Evolutionary conservation across 2,797 vertebrate species (phyloP).

Genomic region (Hoplostethus atlanticus): DNA sequence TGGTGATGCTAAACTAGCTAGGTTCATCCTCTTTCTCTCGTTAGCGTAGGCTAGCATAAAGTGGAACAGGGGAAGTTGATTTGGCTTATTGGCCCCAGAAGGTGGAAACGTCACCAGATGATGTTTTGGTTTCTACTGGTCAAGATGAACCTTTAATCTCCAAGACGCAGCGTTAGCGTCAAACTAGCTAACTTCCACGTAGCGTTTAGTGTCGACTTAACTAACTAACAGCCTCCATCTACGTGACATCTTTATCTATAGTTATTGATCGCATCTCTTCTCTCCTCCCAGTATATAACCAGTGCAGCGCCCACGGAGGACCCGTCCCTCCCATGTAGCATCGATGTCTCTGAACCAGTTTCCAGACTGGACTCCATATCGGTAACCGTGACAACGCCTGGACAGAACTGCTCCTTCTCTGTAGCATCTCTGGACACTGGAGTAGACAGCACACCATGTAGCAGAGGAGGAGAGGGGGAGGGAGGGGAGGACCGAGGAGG

Average conservation of each 20-base stretch:
- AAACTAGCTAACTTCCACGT: no score
- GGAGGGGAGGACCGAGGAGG: neutral
- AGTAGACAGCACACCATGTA: conserved; percentile 30
- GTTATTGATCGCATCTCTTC: neutral
- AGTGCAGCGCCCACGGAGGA: conserved; percentile 32
- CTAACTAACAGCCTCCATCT: no score
- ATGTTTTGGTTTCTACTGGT: no score
- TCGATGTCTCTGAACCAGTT: conserved; percentile 33
- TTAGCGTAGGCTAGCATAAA: no score
- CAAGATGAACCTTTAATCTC: no score
- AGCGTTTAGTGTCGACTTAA: no score
- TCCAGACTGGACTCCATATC: conserved; percentile 58
- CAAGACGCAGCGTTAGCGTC: no score
- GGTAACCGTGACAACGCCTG: conserved; percentile 53
- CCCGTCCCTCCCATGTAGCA: conserved; percentile 53
- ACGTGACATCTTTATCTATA: neutral
- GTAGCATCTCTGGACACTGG: conserved; percentile 45
- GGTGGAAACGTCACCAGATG: no score
- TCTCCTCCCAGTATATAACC: conserved; percentile 53
- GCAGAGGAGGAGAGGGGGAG: neutral
- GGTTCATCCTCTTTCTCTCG: no score
- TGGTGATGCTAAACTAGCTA: no score
- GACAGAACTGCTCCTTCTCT: conserved; percentile 68
- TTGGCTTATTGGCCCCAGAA: no score
- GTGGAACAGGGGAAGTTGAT: no score